Conservation (phyloP, 2,113 vertebrate genomes). For the Paramisgurnus dabryanus region DNA sequence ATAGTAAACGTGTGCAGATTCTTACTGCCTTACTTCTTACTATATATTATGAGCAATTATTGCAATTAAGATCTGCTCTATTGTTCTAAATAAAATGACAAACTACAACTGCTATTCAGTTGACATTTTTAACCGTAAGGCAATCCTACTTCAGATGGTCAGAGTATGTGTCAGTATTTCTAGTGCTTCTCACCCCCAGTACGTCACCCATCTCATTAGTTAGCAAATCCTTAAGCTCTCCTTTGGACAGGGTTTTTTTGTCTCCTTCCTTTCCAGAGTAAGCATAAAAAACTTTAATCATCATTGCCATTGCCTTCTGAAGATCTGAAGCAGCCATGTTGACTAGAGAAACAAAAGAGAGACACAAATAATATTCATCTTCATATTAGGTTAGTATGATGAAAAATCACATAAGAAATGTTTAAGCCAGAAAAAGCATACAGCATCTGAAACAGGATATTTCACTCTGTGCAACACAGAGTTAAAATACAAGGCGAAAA, state of each 20-base stretch:
- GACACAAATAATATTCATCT: neutral
- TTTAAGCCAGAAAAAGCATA: too few relatives aligned
- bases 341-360: slow-evolving; percentile 24
- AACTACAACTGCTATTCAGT: too few relatives aligned
- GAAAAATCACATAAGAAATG: neutral
- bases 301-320: slow-evolving; percentile 71
- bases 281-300: slow-evolving; percentile 79
- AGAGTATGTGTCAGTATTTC: neutral
- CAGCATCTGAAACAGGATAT: neutral
- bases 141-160: too few relatives aligned
- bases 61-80: too few relatives aligned
- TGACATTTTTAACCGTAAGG: too few relatives aligned
- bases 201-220: slow-evolving; percentile 73
- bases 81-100: too few relatives aligned
- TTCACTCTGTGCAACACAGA: neutral
- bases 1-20: too few relatives aligned
- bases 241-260: slow-evolving; percentile 79
- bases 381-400: too few relatives aligned
- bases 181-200: slow-evolving; percentile 71
- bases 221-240: slow-evolving; percentile 84
- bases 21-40: too few relatives aligned
- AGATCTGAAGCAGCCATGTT: slow-evolving; percentile 62
- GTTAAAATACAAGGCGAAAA: neutral
- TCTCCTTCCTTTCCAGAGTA: slow-evolving; percentile 86
- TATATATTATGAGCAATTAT: too few relatives aligned